phyloP scores from a whole-genome alignment of 2,888 invertebrate genomes.

The Plebejus melissa region DNA sequence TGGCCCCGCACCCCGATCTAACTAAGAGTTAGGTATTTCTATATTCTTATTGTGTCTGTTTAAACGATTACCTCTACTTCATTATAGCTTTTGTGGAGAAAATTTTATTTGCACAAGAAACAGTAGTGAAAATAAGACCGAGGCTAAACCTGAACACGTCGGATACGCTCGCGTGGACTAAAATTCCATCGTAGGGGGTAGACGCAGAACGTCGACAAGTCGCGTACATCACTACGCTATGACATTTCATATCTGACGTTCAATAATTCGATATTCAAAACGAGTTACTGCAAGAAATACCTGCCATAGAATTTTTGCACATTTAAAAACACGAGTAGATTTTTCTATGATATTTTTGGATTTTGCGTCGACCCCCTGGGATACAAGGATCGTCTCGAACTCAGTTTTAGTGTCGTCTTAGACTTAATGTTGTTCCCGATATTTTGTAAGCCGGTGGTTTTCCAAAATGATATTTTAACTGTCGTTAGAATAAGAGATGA shows the following conservation, averaged over 20 bases:
- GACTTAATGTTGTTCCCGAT: slow-evolving; percentile 76
- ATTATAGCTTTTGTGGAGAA: slow-evolving; percentile 74
- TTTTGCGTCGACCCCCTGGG: slow-evolving; percentile 19
- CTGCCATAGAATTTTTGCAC: slow-evolving; percentile 16
- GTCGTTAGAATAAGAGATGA: slow-evolving; percentile 34
- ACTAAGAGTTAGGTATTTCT: slow-evolving; percentile 72
- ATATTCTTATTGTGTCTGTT: slow-evolving; percentile 76
- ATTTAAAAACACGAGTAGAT: neutral
- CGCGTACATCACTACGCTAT: slow-evolving; percentile 11
- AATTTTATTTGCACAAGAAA: slow-evolving; percentile 73
- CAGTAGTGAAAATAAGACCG: slow-evolving; percentile 63
- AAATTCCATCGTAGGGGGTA: slow-evolving; percentile 30
- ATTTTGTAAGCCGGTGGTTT: slow-evolving; percentile 64
- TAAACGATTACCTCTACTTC: slow-evolving; percentile 72
- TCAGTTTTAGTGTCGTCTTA: slow-evolving; percentile 46
- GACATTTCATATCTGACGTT: slow-evolving; percentile 9
- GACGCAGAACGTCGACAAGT: slow-evolving; percentile 16
- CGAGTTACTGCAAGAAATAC: neutral
- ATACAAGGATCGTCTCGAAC: slow-evolving; percentile 28
- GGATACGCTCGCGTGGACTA: slow-evolving; percentile 27
- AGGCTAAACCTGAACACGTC: slow-evolving; percentile 48
- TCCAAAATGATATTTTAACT: slow-evolving; percentile 46
- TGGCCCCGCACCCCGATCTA: slow-evolving; percentile 34
- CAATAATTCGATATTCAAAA: neutral
- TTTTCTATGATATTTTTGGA: neutral